These are phyloP conservation scores for Drosophila mulleri DNA, from an alignment of 2,888 invertebrate genomes.

Conservation along the genomic window DNA sequence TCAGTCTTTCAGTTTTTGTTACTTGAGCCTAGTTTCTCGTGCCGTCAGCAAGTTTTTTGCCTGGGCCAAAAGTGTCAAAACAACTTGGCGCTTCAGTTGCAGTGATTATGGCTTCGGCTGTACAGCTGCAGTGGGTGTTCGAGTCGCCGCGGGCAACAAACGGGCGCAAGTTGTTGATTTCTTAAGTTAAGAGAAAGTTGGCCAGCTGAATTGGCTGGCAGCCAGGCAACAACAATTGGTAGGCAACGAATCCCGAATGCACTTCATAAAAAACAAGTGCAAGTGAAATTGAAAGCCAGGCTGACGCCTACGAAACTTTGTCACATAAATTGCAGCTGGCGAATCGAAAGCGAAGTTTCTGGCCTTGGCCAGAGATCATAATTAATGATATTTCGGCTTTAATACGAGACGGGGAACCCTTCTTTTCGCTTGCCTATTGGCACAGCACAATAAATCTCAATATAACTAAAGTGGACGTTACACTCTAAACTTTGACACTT, in stretches of 20 bases:
- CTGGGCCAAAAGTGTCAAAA: slow-evolving; percentile 73
- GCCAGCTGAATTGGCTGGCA: slow-evolving; percentile 35
- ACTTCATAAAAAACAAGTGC: slow-evolving; percentile 55
- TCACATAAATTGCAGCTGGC: slow-evolving; percentile 56
- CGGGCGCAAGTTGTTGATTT: slow-evolving; percentile 64
- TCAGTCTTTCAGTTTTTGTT: slow-evolving; percentile 1
- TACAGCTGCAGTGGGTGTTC: slow-evolving; percentile 25
- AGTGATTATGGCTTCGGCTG: slow-evolving; percentile 15
- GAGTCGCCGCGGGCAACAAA: slow-evolving; percentile 17
- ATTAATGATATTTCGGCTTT: slow-evolving; percentile 63
- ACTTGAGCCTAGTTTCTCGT: slow-evolving; percentile 32
- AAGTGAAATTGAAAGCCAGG: slow-evolving; percentile 67
- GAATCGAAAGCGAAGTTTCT: slow-evolving; percentile 33
- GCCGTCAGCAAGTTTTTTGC: slow-evolving; percentile 48
- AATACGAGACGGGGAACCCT: slow-evolving; percentile 11
- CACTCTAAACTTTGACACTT: slow-evolving; percentile 75
- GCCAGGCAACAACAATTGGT: slow-evolving; percentile 30
- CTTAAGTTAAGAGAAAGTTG: not conserved
- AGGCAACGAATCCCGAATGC: slow-evolving; percentile 16
- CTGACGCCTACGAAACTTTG: slow-evolving; percentile 56
- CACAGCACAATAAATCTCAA: slow-evolving; percentile 73
- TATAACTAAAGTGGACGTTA: slow-evolving; percentile 74
- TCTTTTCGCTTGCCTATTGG: slow-evolving; percentile 21
- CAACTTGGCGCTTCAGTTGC: slow-evolving; percentile 61
- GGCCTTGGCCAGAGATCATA: slow-evolving; percentile 55